phyloP scores from a whole-genome alignment of 2,797 vertebrate species.

The Artibeus lituratus region DNA sequence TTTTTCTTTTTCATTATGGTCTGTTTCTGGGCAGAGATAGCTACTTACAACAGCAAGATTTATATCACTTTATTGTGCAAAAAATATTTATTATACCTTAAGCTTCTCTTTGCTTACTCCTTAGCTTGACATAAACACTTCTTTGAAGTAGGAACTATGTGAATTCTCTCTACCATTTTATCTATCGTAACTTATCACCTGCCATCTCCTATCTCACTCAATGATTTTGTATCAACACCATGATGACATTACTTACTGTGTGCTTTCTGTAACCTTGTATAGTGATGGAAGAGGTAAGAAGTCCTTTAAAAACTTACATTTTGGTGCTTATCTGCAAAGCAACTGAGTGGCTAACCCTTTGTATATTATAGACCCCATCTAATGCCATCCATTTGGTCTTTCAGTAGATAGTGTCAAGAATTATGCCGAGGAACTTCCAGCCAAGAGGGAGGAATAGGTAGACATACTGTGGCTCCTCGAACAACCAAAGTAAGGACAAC shows the following conservation, averaged over 20 bases:
- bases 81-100: background rate
- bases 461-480: too few relatives aligned
- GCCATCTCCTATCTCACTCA: background rate
- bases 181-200: background rate
- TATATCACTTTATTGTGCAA: background rate
- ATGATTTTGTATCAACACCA: background rate
- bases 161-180: background rate
- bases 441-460: too few relatives aligned
- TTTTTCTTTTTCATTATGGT: background rate
- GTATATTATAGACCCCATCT: background rate
- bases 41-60: background rate
- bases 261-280: slow-evolving; percentile 18
- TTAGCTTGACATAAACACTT: background rate
- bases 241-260: background rate
- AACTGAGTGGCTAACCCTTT: background rate
- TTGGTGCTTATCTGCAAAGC: background rate
- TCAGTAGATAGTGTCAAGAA: background rate
- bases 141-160: background rate
- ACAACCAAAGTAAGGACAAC: too few relatives aligned
- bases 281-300: background rate
- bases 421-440: background rate
- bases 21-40: background rate
- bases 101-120: background rate
- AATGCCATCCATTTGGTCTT: background rate
- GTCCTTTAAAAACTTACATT: slow-evolving; percentile 1